Evolutionary conservation across 2,888 invertebrate genomes (phyloP).

Genomic region (Oithona nana): DNA sequence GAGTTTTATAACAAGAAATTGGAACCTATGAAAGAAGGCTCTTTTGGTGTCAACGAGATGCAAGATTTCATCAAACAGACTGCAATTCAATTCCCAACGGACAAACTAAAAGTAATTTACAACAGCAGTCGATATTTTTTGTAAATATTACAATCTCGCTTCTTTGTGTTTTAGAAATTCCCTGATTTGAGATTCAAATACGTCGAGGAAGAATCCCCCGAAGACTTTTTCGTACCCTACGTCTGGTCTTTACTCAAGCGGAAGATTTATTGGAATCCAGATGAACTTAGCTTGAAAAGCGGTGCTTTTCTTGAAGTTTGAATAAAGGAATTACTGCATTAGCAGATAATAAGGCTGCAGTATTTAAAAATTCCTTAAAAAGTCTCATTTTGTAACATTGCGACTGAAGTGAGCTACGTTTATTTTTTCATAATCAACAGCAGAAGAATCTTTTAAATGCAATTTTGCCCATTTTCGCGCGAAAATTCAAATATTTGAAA

Average conservation of each 20-base stretch:
- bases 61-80: conserved; percentile 7
- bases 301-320: not conserved
- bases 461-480: no score
- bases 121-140: not conserved
- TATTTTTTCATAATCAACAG: no score
- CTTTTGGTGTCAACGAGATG: conserved; percentile 10
- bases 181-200: conserved; percentile 96
- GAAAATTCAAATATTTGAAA: no score
- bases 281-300: conserved; percentile 26
- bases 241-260: conserved; percentile 75
- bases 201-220: conserved; percentile 94
- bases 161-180: conserved; percentile 53
- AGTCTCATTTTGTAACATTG: no score
- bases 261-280: conserved; percentile 34
- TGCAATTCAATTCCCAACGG: conserved; percentile 65
- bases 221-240: conserved; percentile 98
- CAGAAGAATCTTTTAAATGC: no score
- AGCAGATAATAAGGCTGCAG: no score
- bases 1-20: not conserved
- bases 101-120: conserved; percentile 58
- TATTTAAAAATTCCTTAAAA: no score
- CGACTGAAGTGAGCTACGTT: no score
- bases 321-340: no score
- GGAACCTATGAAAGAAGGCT: not conserved
- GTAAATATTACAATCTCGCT: no score